A percentile compares a stretch with the other conserved stretches of the same genome.
Conservation (phyloP, 1,140 invertebrate genomes). For the Holcopasites calliopsidis region DNA sequence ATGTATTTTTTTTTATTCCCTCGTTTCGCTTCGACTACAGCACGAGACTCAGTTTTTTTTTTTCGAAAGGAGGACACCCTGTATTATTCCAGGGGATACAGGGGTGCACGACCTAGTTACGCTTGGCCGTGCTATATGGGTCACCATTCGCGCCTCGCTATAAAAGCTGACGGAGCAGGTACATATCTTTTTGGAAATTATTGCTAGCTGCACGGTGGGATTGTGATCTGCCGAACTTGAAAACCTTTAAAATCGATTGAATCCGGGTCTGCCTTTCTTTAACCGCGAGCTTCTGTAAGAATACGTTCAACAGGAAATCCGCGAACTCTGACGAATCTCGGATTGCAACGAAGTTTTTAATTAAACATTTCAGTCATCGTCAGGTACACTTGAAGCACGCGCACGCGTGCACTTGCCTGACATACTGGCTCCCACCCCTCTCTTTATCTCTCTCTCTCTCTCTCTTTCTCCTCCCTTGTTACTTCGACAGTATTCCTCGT, state of each 20-base stretch:
- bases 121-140: constrained; percentile 76
- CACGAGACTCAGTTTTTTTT: not conserved
- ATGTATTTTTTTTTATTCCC: not conserved
- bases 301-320: too few relatives aligned
- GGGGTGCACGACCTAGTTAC: constrained; percentile 77
- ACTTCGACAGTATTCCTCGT: not conserved
- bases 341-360: too few relatives aligned
- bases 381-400: constrained; percentile 32
- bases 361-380: too few relatives aligned
- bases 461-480: not conserved
- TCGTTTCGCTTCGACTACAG: not conserved
- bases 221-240: constrained; percentile 32
- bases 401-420: constrained; percentile 48
- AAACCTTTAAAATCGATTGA: constrained; percentile 17
- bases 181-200: constrained; percentile 8
- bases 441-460: not conserved
- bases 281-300: too few relatives aligned
- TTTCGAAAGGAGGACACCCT: constrained; percentile 68
- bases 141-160: constrained; percentile 70
- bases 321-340: not conserved
- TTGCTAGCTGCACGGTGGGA: constrained; percentile 45
- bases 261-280: too few relatives aligned
- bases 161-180: constrained; percentile 22
- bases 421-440: not conserved
- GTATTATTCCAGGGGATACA: constrained; percentile 78